phyloP scores from a whole-genome alignment of 2,888 invertebrate genomes.

The Cantharis flavilabris region DNA sequence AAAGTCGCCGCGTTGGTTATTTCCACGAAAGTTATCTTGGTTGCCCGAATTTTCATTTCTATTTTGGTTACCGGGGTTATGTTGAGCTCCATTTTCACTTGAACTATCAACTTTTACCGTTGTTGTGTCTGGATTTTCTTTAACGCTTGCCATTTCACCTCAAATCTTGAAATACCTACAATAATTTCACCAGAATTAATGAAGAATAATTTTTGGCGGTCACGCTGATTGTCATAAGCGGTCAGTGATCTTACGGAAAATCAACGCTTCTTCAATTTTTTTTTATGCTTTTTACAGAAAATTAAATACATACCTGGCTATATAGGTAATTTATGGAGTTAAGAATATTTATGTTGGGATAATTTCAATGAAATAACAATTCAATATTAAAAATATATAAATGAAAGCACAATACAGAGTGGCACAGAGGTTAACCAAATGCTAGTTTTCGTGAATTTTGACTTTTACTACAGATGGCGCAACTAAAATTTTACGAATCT shows the following conservation, averaged over 20 bases:
- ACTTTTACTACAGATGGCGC: background rate
- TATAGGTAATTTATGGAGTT: background rate
- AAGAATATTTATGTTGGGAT: background rate
- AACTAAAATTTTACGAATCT: background rate
- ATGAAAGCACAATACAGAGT: background rate
- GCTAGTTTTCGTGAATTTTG: background rate
- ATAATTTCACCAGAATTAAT: background rate
- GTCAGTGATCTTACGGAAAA: background rate
- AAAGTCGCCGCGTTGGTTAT: slow-evolving; percentile 27
- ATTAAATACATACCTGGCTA: background rate
- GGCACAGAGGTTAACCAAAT: background rate
- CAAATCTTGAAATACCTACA: background rate
- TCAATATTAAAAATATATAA: background rate
- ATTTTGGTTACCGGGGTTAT: background rate
- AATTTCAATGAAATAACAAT: background rate
- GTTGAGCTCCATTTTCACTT: slow-evolving; percentile 19
- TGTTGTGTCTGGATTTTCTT: slow-evolving; percentile 31
- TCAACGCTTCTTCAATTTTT: background rate
- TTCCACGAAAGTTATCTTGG: slow-evolving; percentile 30
- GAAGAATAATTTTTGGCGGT: background rate
- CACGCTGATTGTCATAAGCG: background rate
- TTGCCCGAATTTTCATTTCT: background rate
- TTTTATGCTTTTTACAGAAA: background rate
- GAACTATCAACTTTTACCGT: slow-evolving; percentile 33
- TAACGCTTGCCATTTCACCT: slow-evolving; percentile 3